Conservation (phyloP, 2,888 invertebrate genomes). For the Pterostichus madidus region DNA sequence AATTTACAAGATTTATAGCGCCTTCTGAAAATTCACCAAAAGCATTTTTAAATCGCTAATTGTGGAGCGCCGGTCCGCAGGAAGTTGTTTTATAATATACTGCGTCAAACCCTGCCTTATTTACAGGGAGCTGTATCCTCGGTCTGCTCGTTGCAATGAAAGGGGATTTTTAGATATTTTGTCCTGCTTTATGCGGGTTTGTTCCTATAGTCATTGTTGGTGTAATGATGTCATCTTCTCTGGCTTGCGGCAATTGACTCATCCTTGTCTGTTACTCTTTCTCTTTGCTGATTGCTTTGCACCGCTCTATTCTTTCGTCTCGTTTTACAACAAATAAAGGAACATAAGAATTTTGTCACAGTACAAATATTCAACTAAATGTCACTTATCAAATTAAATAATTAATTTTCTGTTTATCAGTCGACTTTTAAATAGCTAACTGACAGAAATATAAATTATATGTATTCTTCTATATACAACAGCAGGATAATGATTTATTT, state of each 20-base stretch:
- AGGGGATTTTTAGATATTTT: neutral
- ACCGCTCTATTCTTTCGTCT: neutral
- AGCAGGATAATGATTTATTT: too few relatives aligned
- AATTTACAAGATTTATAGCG: conserved; percentile 27
- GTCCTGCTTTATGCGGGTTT: neutral
- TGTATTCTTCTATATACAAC: too few relatives aligned
- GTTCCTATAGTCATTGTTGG: conserved; percentile 23
- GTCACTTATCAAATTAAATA: too few relatives aligned
- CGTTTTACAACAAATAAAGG: too few relatives aligned
- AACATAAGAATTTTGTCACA: too few relatives aligned
- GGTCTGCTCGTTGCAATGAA: neutral
- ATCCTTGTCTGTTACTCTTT: conserved; percentile 19
- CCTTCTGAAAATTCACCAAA: conserved; percentile 40
- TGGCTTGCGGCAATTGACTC: conserved; percentile 27
- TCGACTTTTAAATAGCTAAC: too few relatives aligned
- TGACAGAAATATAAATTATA: too few relatives aligned
- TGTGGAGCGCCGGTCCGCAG: neutral
- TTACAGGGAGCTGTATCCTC: neutral
- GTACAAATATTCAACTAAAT: too few relatives aligned
- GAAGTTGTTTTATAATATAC: conserved; percentile 34
- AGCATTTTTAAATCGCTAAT: conserved; percentile 44
- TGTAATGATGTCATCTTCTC: conserved; percentile 42
- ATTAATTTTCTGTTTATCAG: too few relatives aligned
- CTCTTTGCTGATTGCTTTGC: conserved; percentile 34
- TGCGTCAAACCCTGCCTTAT: neutral